Base-by-base conservation (phyloP, 2,888 invertebrate species). In the Sinodicranocentrus sp. region DNA sequence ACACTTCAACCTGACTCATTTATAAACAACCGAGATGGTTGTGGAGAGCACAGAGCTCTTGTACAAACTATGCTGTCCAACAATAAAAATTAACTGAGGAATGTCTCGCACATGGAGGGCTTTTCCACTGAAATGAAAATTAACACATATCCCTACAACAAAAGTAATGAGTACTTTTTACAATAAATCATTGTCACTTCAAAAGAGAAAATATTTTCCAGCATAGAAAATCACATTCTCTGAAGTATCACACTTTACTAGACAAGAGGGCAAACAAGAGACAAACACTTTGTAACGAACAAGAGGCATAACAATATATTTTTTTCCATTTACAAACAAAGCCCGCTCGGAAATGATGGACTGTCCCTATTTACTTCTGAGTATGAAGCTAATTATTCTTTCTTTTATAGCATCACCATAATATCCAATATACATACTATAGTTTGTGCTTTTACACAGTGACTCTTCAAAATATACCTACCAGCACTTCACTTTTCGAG, bases 151-250 rank as follows among this genome's bases (percentile, higher is more conserved):
- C 1, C n/a, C 21, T 57, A 25, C 10, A 57, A 21, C 71, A 72
- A 76, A n/a, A 44, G 39, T 80, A 80, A 75, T 82, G 75, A 82
- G 75, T 61, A 48, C 54, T 59, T 78, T 82, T 39, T 63, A 75
- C 76, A 76, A 82, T 82, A 82, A 82, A 82, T 82, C 82, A 82
- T 73, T 82, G 82, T 82, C 75, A 82, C 82, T 82, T 82, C 82
- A 82, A 82, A 76, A 59, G 48, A 19, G 44, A 21, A 68, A 48
- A 26, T 48, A 48, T 10, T 33, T 33, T 10, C 33, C 33, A 33
- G n/a, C 33, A 33, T 10, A 33, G 33, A 70, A 70, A 78, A 77
- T 68, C 77, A 68, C 57, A 77, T 78, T 78, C 68, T 48, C 28
- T 57, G 43, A 28, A 26, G 48, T 21, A 23, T 43, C 17, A 61